A percentile compares a stretch with the other conserved stretches of the same genome.
Evolutionary conservation across 2,113 vertebrate species (phyloP).

Genomic region (Brachypteracias leptosomus): DNA sequence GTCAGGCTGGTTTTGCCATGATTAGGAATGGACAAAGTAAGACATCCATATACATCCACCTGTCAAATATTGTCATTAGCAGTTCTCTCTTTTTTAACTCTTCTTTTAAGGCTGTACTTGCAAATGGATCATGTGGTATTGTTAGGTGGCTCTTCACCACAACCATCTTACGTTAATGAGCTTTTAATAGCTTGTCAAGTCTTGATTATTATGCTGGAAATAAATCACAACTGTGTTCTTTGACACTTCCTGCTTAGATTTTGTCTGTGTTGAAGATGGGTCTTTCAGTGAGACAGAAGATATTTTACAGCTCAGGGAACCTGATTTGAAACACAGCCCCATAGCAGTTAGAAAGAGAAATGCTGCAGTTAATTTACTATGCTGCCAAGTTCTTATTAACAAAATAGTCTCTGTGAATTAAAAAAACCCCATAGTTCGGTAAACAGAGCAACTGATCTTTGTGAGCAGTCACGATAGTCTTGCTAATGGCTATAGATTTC

Average conservation of each 20-base stretch:
- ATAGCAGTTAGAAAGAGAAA: background rate
- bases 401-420: background rate
- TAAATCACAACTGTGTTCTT: background rate
- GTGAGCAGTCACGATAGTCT: background rate
- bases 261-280: background rate
- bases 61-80: background rate
- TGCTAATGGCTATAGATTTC: background rate
- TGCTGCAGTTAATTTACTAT: background rate
- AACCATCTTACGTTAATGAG: background rate
- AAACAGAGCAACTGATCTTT: slow-evolving; percentile 9
- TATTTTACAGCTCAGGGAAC: background rate
- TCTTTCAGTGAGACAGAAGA: background rate
- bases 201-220: background rate
- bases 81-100: background rate
- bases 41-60: background rate
- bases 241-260: background rate
- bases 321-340: background rate
- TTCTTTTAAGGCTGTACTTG: background rate
- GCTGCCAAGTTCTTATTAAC: background rate
- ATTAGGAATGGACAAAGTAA: slow-evolving; percentile 1
- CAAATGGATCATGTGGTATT: background rate
- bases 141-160: background rate
- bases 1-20: background rate
- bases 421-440: background rate
- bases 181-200: background rate